Conservation (phyloP, 2,113 vertebrate species). For the Myrmophylax atrothorax region DNA sequence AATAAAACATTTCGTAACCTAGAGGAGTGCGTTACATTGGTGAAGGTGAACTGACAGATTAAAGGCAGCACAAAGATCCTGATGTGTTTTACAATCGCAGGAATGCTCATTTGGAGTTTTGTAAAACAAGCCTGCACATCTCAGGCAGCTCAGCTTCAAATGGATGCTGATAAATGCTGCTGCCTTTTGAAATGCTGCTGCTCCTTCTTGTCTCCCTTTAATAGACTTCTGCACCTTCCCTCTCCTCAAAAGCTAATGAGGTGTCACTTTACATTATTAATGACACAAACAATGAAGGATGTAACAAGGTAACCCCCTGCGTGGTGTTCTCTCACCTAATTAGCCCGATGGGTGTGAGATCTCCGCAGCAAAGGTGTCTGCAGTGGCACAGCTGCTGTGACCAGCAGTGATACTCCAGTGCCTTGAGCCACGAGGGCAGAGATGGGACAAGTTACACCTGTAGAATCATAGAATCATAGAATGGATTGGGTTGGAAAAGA, state of each 20-base stretch:
- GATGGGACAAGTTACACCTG: background rate
- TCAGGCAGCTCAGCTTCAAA: slow-evolving; percentile 4
- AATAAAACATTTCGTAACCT: slow-evolving; percentile 75
- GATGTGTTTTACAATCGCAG: slow-evolving; percentile 4
- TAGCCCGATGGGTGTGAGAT: background rate
- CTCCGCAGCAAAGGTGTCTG: background rate
- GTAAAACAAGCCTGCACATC: background rate
- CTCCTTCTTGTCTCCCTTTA: background rate
- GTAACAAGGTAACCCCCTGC: background rate
- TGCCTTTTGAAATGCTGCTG: background rate
- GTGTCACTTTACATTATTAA: background rate
- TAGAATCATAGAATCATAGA: no score
- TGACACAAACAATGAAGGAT: background rate
- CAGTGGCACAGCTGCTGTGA: background rate
- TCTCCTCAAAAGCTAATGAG: background rate
- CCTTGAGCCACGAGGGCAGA: background rate
- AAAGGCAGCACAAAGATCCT: slow-evolving; percentile 34
- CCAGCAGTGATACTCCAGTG: background rate
- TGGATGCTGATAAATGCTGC: background rate
- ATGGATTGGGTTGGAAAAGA: background rate
- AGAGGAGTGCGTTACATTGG: slow-evolving; percentile 60
- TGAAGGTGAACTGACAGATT: slow-evolving; percentile 69
- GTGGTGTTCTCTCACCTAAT: background rate
- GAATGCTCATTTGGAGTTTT: background rate
- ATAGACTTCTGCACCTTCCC: background rate